Evolutionary conservation across 1,140 invertebrate species (phyloP), one percentile per base, ranked within the genome.

Genomic region (Drosophila ercepeae): DNA sequence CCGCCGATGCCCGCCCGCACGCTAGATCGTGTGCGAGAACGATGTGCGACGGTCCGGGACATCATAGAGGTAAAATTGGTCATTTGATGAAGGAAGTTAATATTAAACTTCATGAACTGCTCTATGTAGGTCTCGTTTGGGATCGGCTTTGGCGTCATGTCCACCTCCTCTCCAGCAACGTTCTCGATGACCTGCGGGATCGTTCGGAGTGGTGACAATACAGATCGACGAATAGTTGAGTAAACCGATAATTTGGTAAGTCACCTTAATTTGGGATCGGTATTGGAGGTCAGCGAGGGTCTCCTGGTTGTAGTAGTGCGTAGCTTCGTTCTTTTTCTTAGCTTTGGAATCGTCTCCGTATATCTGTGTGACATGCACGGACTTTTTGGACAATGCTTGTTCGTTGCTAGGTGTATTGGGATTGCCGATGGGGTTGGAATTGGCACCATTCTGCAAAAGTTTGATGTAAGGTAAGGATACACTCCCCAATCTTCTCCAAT

Each of bases 61-160:
- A 67, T 21, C 27, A 51, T 2, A 13, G 51, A 14, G 0, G 21
- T 46, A 29, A 75, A 39, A 23, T 25, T 64, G 0, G 7, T 42
- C 29, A 89, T 53, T 7, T 78, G 60, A 5, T 86, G 34, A 9
- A 48, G 34, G 0, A 88, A 39, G 1, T 64, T 67, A 9, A 70
- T 11, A 18, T 68, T 68, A 23, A 72, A 75, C 5, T 49, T 58
- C 0, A 72, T 18, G 13, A 88, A 88, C n/a, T 64, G 49, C 0
- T 75, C 74, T 1, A 27, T 11, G 1, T 51, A 67, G 0, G 14
- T 0, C 0, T 13, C 11, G 4, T 68, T 55, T 0, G 41, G 34
- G 5, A 88, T 46, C 1, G 32, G 4, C 21, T 82, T 75, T 14
- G 82, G 82, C 18, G 82, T 88, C 57, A 78, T 19, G 18, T 88